Evolutionary conservation across 1,140 invertebrate genomes (phyloP), one percentile per base, ranked within the genome.

Genomic region (Solen grandis): DNA sequence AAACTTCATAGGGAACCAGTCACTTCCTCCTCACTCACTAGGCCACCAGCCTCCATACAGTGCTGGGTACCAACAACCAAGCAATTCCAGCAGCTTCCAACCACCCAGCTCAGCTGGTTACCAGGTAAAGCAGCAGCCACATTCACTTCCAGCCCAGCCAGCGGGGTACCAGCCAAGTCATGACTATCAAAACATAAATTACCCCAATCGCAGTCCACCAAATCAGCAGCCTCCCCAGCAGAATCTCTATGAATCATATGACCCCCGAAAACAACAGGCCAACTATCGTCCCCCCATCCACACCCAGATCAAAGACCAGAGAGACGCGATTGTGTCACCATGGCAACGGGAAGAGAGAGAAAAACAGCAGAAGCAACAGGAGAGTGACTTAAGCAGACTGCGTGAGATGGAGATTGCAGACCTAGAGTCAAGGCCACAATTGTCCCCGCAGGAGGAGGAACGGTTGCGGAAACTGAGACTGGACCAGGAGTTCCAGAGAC

Each of bases 281-380:
- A 66, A 55, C 19, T 35, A 35, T 13, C 55, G 77, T 35, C 66
- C 68, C 19, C 27, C 25, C 16, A 72, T 80, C n/a, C 80, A 81
- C 50, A 59, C 41, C 41, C 74, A 80, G 38, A 86, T 79, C 36
- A 82, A 77, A 62, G 81, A 76, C 55, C 54, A 60, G 57, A 66
- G 35, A 54, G 81, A 82, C 52, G 70, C 69, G 52, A 50, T 75
- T 68, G 54, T 81, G 2, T 91, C 90, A 1, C 88, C 88, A 10
- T 92, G 91, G 91, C 89, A 91, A 55, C 81, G 89, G 25, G 91
- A 91, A n/a, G 88, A 88, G 66, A 86, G 84, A 69, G 90, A 91
- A 65, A 87, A 87, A 70, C 83, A 85, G 5, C 80, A 87, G 62
- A 90, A 89, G 66, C 59, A 86, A 22, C 82, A 86, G 60, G 85